These are phyloP conservation scores for Typhlichthys subterraneus DNA, from an alignment of 2,797 vertebrate genomes.

Conservation along the genomic window DNA sequence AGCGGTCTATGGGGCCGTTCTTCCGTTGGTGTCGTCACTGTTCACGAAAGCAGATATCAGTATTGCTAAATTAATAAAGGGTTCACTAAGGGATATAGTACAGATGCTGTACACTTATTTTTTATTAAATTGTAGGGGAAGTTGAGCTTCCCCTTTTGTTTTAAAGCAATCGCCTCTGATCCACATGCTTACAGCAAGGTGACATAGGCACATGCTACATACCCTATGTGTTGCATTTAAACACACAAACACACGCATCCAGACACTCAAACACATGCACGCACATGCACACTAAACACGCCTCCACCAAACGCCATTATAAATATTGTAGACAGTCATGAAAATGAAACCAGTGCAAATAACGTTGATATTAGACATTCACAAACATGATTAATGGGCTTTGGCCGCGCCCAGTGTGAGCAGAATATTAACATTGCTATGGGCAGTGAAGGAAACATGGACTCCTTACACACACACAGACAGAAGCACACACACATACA, in stretches of 20 bases:
- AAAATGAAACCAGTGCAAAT: conserved; percentile 80
- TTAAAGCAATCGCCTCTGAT: no score
- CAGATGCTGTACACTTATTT: no score
- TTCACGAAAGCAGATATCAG: no score
- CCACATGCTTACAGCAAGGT: conserved; percentile 45
- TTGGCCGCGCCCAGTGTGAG: conserved; percentile 66
- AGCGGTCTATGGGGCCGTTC: no score
- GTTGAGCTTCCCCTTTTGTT: no score
- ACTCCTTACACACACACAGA: conserved; percentile 35
- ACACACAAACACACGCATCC: conserved; percentile 8
- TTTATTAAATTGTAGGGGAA: no score
- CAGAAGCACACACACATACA: conserved; percentile 12
- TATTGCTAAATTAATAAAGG: no score
- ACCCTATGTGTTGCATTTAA: conserved; percentile 50
- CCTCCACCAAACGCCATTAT: conserved; percentile 72
- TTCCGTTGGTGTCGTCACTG: no score
- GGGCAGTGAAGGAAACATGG: conserved; percentile 59
- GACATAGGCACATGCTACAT: conserved; percentile 60
- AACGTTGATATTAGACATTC: conserved; percentile 83
- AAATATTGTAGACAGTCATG: conserved; percentile 82
- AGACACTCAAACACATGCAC: conserved; percentile 10
- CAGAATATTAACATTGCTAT: conserved; percentile 76
- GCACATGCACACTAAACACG: conserved; percentile 39
- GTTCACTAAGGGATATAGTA: no score
- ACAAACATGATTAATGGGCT: conserved; percentile 83